Evolutionary conservation across 2,797 vertebrate genomes (phyloP).

Genomic region (Premnoplex brunnescens): DNA sequence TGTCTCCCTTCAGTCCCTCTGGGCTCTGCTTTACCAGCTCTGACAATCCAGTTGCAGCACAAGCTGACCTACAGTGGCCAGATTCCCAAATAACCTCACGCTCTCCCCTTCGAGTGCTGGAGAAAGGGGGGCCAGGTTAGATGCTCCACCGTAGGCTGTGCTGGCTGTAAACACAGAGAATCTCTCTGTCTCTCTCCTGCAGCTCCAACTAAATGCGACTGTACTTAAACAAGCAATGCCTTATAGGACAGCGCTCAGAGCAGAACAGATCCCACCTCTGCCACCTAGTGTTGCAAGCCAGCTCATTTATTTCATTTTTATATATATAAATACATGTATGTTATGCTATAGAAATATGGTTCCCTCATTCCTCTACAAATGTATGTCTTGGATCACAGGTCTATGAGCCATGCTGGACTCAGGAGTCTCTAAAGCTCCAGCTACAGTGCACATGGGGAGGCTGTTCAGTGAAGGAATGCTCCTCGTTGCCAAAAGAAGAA

Average conservation of each 20-base stretch:
- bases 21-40: slow-evolving; percentile 66
- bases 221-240: slow-evolving; percentile 84
- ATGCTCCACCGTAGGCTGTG: slow-evolving; percentile 52
- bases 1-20: slow-evolving; percentile 61
- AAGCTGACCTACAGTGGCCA: slow-evolving; percentile 58
- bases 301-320: slow-evolving; percentile 45
- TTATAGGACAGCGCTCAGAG: slow-evolving; percentile 78
- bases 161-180: slow-evolving; percentile 69
- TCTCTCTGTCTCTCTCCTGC: slow-evolving; percentile 77
- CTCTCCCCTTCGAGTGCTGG: slow-evolving; percentile 57
- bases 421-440: background rate
- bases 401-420: background rate
- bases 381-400: slow-evolving; percentile 8
- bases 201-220: slow-evolving; percentile 86
- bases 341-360: slow-evolving; percentile 56
- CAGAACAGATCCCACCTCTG: slow-evolving; percentile 78
- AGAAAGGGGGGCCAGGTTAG: slow-evolving; percentile 49
- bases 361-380: background rate
- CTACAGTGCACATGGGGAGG: background rate
- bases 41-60: slow-evolving; percentile 57
- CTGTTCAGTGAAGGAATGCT: background rate
- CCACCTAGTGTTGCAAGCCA: slow-evolving; percentile 79
- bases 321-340: slow-evolving; percentile 1
- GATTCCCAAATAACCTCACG: slow-evolving; percentile 60
- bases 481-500: background rate